These are phyloP conservation scores for Drosophila lacicola DNA, from an alignment of 2,888 invertebrate species.

Conservation along the genomic window DNA sequence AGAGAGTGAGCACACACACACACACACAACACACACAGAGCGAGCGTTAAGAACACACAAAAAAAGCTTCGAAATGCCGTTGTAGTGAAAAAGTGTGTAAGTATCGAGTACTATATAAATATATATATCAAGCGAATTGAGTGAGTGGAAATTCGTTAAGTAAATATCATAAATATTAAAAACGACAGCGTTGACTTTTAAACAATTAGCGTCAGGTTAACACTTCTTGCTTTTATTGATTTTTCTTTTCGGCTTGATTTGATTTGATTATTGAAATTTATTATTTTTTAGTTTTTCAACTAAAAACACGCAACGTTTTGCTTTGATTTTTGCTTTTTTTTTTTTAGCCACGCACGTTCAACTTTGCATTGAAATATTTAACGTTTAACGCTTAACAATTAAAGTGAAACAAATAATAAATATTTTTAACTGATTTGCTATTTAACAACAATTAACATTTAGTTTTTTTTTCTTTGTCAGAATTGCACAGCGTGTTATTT, in stretches of 20 bases:
- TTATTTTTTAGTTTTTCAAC: constrained; percentile 18
- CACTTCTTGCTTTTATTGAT: constrained; percentile 53
- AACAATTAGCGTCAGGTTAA: constrained; percentile 73
- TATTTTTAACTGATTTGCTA: constrained; percentile 31
- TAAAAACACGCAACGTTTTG: constrained; percentile 48
- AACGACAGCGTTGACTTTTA: constrained; percentile 43
- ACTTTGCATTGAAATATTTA: constrained; percentile 19
- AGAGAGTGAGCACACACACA: constrained; percentile 34
- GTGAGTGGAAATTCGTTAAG: constrained; percentile 71
- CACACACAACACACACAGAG: constrained; percentile 43
- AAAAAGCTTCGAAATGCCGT: constrained; percentile 30
- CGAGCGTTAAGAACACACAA: constrained; percentile 60
- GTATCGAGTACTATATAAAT: constrained; percentile 1
- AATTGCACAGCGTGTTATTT: constrained; percentile 20
- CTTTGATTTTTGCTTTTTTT: constrained; percentile 26
- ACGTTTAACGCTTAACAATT: constrained; percentile 72
- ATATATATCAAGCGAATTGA: constrained; percentile 27
- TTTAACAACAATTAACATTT: constrained; percentile 60
- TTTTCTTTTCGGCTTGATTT: constrained; percentile 7
- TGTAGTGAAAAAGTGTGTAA: constrained; percentile 6
- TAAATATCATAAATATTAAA: constrained; percentile 75
- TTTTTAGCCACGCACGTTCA: constrained; percentile 73
- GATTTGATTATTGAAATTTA: constrained; percentile 27
- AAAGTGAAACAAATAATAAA: constrained; percentile 34
- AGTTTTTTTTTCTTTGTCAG: constrained; percentile 24